Conservation (phyloP, 2,797 vertebrate genomes). For the Catostomus latipinnis region DNA sequence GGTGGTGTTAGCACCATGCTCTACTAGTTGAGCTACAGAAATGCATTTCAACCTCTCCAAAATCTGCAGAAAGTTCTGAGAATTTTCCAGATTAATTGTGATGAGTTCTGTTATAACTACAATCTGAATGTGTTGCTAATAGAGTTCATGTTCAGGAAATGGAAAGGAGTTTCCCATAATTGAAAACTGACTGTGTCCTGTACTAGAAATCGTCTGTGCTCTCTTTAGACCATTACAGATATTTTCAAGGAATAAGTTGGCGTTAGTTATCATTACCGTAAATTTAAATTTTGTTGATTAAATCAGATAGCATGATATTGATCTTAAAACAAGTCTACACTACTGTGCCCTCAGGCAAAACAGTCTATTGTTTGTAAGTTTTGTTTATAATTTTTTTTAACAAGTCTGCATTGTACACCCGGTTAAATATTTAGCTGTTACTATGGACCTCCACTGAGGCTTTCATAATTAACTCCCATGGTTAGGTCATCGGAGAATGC, state of each 20-base stretch:
- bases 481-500: slow-evolving; percentile 39
- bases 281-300: background rate
- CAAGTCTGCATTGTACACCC: background rate
- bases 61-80: background rate
- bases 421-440: background rate
- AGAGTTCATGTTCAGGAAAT: background rate
- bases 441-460: background rate
- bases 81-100: background rate
- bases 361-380: no score
- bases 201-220: background rate
- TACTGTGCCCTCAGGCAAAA: background rate
- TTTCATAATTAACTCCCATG: slow-evolving; percentile 47
- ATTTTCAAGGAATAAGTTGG: background rate
- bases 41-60: no score
- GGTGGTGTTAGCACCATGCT: no score
- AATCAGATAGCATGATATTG: background rate
- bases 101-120: slow-evolving; percentile 11
- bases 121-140: slow-evolving; percentile 1
- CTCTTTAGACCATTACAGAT: background rate
- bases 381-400: background rate
- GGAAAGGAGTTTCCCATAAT: no score
- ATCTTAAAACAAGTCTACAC: background rate
- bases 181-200: background rate
- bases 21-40: no score
- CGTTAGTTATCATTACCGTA: background rate